These are phyloP conservation scores for Teleopsis dalmanni DNA, from an alignment of 1,140 invertebrate genomes.

Conservation along the genomic window DNA sequence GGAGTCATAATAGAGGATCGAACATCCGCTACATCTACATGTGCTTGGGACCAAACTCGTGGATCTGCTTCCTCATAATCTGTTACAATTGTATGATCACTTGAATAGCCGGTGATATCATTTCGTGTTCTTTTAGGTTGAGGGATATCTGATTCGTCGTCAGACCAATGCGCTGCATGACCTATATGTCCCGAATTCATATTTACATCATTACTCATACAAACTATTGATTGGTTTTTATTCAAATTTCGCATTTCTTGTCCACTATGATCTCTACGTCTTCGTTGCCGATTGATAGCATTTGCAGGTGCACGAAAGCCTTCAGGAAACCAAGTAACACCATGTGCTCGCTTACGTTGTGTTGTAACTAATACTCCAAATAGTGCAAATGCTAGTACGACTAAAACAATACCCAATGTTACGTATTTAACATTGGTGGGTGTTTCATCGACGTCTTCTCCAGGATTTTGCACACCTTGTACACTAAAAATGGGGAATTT, in stretches of 20 bases:
- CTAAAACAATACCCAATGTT: conserved; percentile 66
- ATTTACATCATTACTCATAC: conserved; percentile 67
- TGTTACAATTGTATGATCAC: conserved; percentile 78
- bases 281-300: conserved; percentile 58
- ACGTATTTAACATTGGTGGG: conserved; percentile 70
- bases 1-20: conserved; percentile 60
- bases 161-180: conserved; percentile 70
- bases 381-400: conserved; percentile 62
- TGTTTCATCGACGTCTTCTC: conserved; percentile 45
- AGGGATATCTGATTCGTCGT: conserved; percentile 79
- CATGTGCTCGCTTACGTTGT: conserved; percentile 77
- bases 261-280: conserved; percentile 79
- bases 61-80: conserved; percentile 84
- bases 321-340: conserved; percentile 95
- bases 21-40: conserved; percentile 84
- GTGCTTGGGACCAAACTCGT: conserved; percentile 85
- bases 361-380: conserved; percentile 73
- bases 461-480: conserved; percentile 51
- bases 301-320: conserved; percentile 74
- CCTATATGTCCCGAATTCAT: conserved; percentile 48
- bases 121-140: conserved; percentile 74
- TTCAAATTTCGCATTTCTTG: conserved; percentile 91
- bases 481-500: conserved; percentile 82
- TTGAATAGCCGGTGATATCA: conserved; percentile 64
- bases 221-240: conserved; percentile 65